Evolutionary conservation across 2,113 vertebrate genomes (phyloP).

Genomic region (Equus przewalskii): DNA sequence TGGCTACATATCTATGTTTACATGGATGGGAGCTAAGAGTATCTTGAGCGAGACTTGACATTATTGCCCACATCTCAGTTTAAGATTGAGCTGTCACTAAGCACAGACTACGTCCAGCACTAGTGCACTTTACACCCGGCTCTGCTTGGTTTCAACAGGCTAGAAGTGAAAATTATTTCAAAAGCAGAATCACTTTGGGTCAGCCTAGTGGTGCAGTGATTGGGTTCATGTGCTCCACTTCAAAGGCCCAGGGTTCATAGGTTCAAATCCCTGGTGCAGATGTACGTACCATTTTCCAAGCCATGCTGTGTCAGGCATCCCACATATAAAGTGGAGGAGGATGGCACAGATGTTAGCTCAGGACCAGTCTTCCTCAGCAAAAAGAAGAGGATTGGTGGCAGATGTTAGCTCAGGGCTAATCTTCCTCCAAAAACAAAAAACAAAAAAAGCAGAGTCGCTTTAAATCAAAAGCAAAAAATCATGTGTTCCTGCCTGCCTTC

Average conservation of each 20-base stretch:
- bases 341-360: no score
- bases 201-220: no score
- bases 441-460: background rate
- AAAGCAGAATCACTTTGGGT: background rate
- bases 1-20: background rate
- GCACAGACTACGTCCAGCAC: background rate
- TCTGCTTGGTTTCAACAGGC: background rate
- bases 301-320: no score
- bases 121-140: background rate
- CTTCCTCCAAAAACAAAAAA: no score
- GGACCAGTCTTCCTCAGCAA: no score
- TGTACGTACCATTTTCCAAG: no score
- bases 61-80: background rate
- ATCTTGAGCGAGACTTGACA: background rate
- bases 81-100: background rate
- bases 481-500: background rate
- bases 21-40: background rate
- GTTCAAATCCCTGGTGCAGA: no score
- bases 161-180: constrained; percentile 20
- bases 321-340: no score
- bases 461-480: constrained; percentile 34
- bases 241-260: no score
- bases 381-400: no score
- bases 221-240: no score
- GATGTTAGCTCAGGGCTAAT: no score